Conservation (phyloP, 2,888 invertebrate species). For the Frankliniella fusca region DNA sequence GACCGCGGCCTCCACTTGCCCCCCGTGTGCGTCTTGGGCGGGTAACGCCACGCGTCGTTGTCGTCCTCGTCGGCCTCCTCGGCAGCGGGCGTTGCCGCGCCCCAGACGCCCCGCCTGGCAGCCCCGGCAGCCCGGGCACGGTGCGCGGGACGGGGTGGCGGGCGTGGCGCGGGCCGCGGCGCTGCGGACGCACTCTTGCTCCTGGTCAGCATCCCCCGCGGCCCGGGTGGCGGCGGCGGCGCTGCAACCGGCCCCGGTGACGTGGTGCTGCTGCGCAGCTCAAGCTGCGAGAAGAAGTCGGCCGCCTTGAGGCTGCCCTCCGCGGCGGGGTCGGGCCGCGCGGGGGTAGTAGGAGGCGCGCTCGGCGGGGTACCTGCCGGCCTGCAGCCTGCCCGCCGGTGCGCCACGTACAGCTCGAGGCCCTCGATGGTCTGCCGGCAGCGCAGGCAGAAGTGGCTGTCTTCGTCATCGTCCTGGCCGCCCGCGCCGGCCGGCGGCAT, state of each 20-base stretch:
- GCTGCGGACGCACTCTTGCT: constrained; percentile 46
- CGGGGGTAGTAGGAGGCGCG: neutral
- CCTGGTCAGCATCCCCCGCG: constrained; percentile 31
- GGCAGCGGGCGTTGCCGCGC: constrained; percentile 39
- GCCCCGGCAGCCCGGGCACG: constrained; percentile 39
- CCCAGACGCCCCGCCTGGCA: constrained; percentile 38
- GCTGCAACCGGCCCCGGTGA: neutral
- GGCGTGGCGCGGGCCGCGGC: constrained; percentile 46
- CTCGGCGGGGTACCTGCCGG: constrained; percentile 38
- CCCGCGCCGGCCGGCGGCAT: constrained; percentile 36
- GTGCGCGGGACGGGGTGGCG: constrained; percentile 38
- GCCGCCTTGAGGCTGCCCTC: constrained; percentile 61
- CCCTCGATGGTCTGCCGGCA: constrained; percentile 79
- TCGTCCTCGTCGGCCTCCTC: constrained; percentile 47
- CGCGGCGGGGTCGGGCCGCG: constrained; percentile 38
- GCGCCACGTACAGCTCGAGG: constrained; percentile 79
- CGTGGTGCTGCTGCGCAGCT: constrained; percentile 44
- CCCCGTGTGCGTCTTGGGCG: constrained; percentile 57
- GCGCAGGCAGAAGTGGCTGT: constrained; percentile 82
- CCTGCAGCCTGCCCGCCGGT: constrained; percentile 69
- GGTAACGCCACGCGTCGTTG: constrained; percentile 49
- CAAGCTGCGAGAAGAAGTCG: constrained; percentile 78
- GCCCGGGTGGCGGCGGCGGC: neutral
- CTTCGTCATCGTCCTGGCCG: constrained; percentile 62
- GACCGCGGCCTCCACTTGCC: constrained; percentile 63